Percentiles rank a stretch among this genome's conserved stretches.
phyloP scores from a whole-genome alignment of 2,888 invertebrate genomes.

The Tetanocera ferruginea region DNA sequence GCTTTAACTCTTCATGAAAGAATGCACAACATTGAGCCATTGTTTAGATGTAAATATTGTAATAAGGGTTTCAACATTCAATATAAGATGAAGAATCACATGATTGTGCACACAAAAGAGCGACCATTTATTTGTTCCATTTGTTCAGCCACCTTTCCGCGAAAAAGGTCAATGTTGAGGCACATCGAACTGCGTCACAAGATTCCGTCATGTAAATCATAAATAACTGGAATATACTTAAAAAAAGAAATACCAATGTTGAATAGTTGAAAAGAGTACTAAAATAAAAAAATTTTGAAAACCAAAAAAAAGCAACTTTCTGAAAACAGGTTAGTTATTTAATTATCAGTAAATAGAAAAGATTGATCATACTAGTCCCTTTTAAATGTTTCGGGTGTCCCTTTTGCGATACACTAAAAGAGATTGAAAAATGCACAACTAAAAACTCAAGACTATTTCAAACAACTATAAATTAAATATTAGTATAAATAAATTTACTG shows the following conservation, averaged over 20 bases:
- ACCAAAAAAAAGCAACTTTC: too few relatives aligned
- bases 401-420: too few relatives aligned
- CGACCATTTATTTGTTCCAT: not conserved
- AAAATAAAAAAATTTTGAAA: not conserved
- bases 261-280: not conserved
- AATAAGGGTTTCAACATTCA: not conserved
- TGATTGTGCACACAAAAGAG: conserved; percentile 14
- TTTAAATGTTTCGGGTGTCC: too few relatives aligned
- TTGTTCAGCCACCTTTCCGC: conserved; percentile 17
- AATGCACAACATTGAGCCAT: not conserved
- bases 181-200: conserved; percentile 3
- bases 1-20: not conserved
- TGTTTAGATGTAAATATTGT: conserved; percentile 27
- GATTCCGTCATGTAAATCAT: not conserved
- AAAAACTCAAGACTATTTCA: too few relatives aligned
- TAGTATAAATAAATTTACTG: too few relatives aligned
- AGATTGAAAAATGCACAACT: too few relatives aligned
- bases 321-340: too few relatives aligned
- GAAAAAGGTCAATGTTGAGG: not conserved
- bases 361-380: too few relatives aligned
- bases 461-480: too few relatives aligned
- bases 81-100: not conserved
- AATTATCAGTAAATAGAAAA: too few relatives aligned
- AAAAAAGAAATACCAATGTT: too few relatives aligned
- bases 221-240: too few relatives aligned